A percentile compares a stretch with the other conserved stretches of the same genome.
These are phyloP conservation scores for Xenopus laevis DNA, from an alignment of 2,113 vertebrate species.

Conservation along the genomic window DNA sequence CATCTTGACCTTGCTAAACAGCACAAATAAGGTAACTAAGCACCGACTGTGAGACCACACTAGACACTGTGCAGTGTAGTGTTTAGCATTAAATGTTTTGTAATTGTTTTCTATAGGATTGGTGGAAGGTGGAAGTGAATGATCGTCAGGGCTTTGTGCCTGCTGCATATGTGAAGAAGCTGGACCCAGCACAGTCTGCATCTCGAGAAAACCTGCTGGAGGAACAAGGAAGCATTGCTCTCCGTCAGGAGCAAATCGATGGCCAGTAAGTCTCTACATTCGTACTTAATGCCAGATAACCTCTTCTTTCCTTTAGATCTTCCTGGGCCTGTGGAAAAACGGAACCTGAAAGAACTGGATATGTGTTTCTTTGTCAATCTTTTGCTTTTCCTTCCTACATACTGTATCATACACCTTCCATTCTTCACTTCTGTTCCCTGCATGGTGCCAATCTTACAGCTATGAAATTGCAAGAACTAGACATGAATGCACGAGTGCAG, in stretches of 20 bases:
- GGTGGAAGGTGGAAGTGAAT: conserved; percentile 99
- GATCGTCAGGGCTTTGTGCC: conserved; percentile 97
- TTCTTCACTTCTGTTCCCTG: not conserved
- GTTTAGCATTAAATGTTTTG: not conserved
- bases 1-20: conserved; percentile 93
- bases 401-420: not conserved
- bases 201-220: conserved; percentile 95
- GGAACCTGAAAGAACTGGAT: not conserved
- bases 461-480: not conserved
- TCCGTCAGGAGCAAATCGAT: conserved; percentile 93
- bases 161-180: conserved; percentile 94
- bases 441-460: conserved; percentile 7
- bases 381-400: not conserved
- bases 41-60: not conserved
- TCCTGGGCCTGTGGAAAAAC: not conserved
- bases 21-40: conserved; percentile 88
- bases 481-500: not conserved
- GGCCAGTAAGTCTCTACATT: conserved; percentile 84
- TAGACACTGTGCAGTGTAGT: not conserved
- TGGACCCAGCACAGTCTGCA: conserved; percentile 93
- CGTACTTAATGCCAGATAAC: not conserved
- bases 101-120: conserved; percentile 70
- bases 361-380: not conserved
- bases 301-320: not conserved
- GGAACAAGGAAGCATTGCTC: conserved; percentile 89